Base-by-base conservation (phyloP, 2,113 vertebrate species). In the Puma concolor region DNA sequence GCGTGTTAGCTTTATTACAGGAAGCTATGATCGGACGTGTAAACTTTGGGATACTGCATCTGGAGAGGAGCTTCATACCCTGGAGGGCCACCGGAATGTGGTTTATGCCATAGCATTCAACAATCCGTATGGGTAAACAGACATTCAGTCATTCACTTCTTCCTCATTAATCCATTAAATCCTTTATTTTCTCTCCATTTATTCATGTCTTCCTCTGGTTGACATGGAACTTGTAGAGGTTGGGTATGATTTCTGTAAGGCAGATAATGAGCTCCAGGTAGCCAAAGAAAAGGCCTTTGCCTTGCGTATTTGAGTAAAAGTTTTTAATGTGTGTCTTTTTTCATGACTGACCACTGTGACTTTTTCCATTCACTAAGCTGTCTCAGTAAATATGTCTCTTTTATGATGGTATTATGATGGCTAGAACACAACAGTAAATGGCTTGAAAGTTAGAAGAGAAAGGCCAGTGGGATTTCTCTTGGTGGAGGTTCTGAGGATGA, bases 21-120 rank as follows among this genome's bases (percentile, higher is more conserved):
- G 99, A 79, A 99, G 99, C 99, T 99, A 99, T 80, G 99, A 99
- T 90, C 99, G 99, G 97, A 99, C 99, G 0, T 99, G 99, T 95
- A 99, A 99, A 98, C 97, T 99, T 33, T 99, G 99, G 99, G 99
- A 99, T 98, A 99, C 99, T 0, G 98, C 98, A 1, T 99, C 99
- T 0, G 99, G 99, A 97, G 99, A 99, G 64, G 99, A 99, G 88
- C 99, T 99, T 4, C 99, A 66, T 66, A 99, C 98, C 0, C 98
- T 99, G 87, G 99, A 99, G 88, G 99, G 99, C 29, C 99, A 99
- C 95, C 98, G 98, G 97, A 99, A 99, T 0, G 99, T 99, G 95
- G 99, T 99, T 13, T 99, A 99, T 71, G 99, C 99, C 80, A 98
- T 99, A 72, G 99, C 99, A 14, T 99, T 99, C 99, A 99, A 99